Evolutionary conservation across 2,888 invertebrate genomes (phyloP).

Genomic region (Choristoneura rosaceana): DNA sequence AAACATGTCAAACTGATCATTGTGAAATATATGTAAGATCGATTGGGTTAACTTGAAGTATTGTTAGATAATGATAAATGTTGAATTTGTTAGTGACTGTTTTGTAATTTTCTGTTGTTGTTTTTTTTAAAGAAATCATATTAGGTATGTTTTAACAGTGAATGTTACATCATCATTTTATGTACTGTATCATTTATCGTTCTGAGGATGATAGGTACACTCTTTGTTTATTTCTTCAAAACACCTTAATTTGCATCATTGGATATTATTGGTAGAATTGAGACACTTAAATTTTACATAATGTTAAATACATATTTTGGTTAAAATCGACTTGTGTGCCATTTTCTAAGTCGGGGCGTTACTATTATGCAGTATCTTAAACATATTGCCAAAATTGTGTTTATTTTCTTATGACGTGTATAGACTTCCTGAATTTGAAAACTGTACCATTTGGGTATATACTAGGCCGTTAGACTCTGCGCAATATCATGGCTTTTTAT

Average conservation of each 20-base stretch:
- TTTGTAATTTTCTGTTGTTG: conserved; percentile 74
- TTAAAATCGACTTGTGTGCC: conserved; percentile 63
- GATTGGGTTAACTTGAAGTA: conserved; percentile 65
- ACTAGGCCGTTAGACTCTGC: neutral
- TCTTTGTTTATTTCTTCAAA: conserved; percentile 8
- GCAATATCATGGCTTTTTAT: conserved; percentile 3
- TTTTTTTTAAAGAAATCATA: conserved; percentile 62
- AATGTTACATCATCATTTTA: conserved; percentile 39
- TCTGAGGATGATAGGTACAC: conserved; percentile 4
- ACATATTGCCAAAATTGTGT: neutral
- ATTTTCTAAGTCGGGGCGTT: conserved; percentile 53
- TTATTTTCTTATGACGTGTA: neutral
- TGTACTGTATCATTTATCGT: conserved; percentile 20
- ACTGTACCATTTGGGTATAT: neutral
- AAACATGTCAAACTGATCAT: conserved; percentile 38
- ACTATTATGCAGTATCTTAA: conserved; percentile 42
- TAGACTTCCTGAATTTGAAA: neutral
- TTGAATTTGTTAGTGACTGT: conserved; percentile 71
- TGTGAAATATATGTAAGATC: conserved; percentile 47
- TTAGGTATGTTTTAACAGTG: conserved; percentile 43
- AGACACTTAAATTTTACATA: conserved; percentile 47
- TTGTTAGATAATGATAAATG: conserved; percentile 71
- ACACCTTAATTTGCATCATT: conserved; percentile 54
- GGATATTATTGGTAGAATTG: conserved; percentile 48
- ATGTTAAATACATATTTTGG: conserved; percentile 40